Base-by-base conservation (phyloP, 2,888 invertebrate genomes). In the Sinopyrophorus schimmeli region DNA sequence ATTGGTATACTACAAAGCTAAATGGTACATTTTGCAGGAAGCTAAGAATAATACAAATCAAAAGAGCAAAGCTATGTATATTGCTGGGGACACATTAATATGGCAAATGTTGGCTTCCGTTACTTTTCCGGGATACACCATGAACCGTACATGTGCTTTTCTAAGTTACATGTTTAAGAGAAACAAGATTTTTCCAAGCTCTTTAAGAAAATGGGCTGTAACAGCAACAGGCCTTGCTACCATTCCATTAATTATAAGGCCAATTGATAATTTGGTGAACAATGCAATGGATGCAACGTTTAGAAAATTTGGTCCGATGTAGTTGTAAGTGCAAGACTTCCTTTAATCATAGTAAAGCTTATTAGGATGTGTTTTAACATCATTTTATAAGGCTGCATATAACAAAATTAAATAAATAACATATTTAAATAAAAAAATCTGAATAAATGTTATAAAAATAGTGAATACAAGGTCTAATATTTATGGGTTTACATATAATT, bases 101-200 rank as follows among this genome's bases (percentile, higher is more conserved):
- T 97, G 97, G 97, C 97, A 98, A 74, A 86, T 87, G 52, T 76
- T 97, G 46, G 97, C 97, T 0, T 95, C 96, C 0, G 86, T 94
- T 1, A 75, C 84, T 10, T 82, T 94, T 57, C 97, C 97, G 1
- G 97, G 98, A 2, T 81, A 87, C 59, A 87, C 91, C 5, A 96
- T 98, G 58, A 97, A 98, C 73, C 79, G 87, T 77, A 79, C 93
- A 53, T 92, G 91, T 69, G 81, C 80, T 0, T 64, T 73, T 12
- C 73, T 81, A 0, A 69, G 74, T n/a, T 71, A 63, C 17, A 43
- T 67, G 1, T 56, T 83, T 1, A 62, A 65, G 16, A 77, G 65
- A 46, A 67, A 65, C 1, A 62, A 66, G 1, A 74, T 70, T 54
- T 31, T 80, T 12, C 75, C 78, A 0, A 65, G 61, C 0, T 61